These are phyloP conservation scores for Crematogaster levior DNA, from an alignment of 2,888 invertebrate species.

Conservation along the genomic window DNA sequence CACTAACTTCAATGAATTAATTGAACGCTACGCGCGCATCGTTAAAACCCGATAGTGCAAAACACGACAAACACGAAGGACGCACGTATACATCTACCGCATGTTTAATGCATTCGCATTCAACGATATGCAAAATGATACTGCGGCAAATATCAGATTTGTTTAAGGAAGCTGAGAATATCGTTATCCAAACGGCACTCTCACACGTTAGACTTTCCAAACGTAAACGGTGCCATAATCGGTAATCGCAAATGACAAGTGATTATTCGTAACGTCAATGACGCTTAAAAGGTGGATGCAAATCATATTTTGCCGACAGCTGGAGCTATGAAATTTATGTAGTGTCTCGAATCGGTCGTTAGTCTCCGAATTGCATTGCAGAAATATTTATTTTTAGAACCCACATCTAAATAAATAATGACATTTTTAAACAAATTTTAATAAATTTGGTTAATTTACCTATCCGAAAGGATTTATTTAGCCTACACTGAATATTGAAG, in stretches of 20 bases:
- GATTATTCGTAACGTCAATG: slow-evolving; percentile 47
- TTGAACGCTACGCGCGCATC: slow-evolving; percentile 11
- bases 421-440: neutral
- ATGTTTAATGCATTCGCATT: slow-evolving; percentile 43
- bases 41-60: slow-evolving; percentile 22
- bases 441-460: too few species aligned
- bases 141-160: slow-evolving; percentile 17
- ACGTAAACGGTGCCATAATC: slow-evolving; percentile 28
- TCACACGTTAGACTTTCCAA: slow-evolving; percentile 39
- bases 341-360: neutral
- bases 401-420: neutral
- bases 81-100: neutral
- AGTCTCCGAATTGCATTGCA: neutral
- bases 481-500: neutral
- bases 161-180: slow-evolving; percentile 8
- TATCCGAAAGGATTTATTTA: neutral
- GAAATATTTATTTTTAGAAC: neutral
- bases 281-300: slow-evolving; percentile 28
- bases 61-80: slow-evolving; percentile 4
- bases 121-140: slow-evolving; percentile 16
- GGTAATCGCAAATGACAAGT: slow-evolving; percentile 40
- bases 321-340: neutral
- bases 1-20: slow-evolving; percentile 21
- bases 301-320: slow-evolving; percentile 7
- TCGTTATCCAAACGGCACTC: slow-evolving; percentile 34